Evolutionary conservation across 2,797 vertebrate species (phyloP), one percentile per base, ranked within the genome.

Genomic region (Pseudocheirus occidentalis): DNA sequence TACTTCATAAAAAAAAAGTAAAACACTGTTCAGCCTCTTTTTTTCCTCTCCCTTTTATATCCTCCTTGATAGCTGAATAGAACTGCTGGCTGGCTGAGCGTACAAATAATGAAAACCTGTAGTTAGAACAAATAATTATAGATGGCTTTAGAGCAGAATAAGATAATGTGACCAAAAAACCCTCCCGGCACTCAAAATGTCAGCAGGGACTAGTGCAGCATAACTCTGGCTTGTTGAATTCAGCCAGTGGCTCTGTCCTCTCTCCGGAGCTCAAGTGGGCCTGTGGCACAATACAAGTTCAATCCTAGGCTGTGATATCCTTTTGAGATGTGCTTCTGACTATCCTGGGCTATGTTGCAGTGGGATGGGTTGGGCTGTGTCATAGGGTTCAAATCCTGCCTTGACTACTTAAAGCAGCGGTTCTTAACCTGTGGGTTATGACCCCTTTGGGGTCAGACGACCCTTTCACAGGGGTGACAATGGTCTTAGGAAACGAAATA

Each of bases 41-140:
- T 81, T 81, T 81, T 62, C 3, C 40, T n/a, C 24, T 46, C 66
- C n/a, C 3, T 9, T 87, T 96, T 87, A 90, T 87, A 93, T 94
- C 29, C 59, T 34, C 66, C 55, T 91, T 87, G 28, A 55, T 94
- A 53, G 95, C 93, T 94, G 94, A 96, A 91, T 94, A 96, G 91
- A 97, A 55, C 59, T 93, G 91, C 91, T 95, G 95, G 58, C 52
- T 97, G 96, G 29, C 53, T 93, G 56, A 92, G 96, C 94, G 95
- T 91, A 95, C 91, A 95, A 24, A 0, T 95, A 90, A 92, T 62
- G 95, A 95, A 98, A 97, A 96, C 93, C 81, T 96, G 29, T 24
- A 90, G 89, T 96, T 94, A 90, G 59, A 54, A 94, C 95, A 56
- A 59, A 34, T 95, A 91, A 91, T 96, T 96, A 92, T 54, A 94